Conservation (phyloP, 2,113 vertebrate species). For the rabbit (Oryctolagus cuniculus) region mOryCun1.1 NC_091433.1:131426501-131427000, state of each 20-base stretch:
- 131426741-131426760: constrained; percentile 42
- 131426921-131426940: not conserved
- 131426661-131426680: constrained; percentile 32
- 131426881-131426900: constrained; percentile 18
- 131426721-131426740: not conserved
- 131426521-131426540: too few species aligned
- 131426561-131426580: too few species aligned
- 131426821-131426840: constrained; percentile 74
- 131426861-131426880: constrained; percentile 48
- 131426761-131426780: constrained; percentile 45
- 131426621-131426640: not conserved
- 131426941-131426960: not conserved
- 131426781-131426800: constrained; percentile 68
- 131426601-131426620: too few species aligned
- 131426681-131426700: not conserved
- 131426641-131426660: constrained; percentile 37
- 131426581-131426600: too few species aligned
- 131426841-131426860: constrained; percentile 34
- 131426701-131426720: constrained; percentile 50
- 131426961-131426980: not conserved
- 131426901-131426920: constrained; percentile 50
- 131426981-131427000: not conserved
- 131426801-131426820: constrained; percentile 65
- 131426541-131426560: too few species aligned
- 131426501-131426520: too few species aligned